Evolutionary conservation across 1,140 invertebrate genomes (phyloP).

Genomic region (Hylyphantes graminicola): DNA sequence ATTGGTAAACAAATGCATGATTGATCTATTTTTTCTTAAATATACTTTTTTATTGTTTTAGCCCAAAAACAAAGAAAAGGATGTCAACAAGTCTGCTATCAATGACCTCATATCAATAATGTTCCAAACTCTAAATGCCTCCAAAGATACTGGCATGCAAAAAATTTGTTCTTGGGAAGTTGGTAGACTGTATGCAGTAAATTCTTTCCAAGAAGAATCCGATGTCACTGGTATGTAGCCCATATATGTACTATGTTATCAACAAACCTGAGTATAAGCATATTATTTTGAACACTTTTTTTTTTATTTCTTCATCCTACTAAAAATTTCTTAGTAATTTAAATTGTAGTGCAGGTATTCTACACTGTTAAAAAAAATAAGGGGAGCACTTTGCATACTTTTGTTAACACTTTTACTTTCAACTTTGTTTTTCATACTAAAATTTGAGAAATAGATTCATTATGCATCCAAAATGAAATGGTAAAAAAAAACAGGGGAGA

Average conservation of each 20-base stretch:
- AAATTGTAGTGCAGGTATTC: too few species aligned
- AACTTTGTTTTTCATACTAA: too few species aligned
- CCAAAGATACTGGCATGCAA: slow-evolving; percentile 40
- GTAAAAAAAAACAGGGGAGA: too few species aligned
- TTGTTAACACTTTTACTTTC: too few species aligned
- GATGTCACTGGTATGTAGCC: slow-evolving; percentile 26
- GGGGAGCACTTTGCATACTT: too few species aligned
- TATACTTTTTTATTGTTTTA: background rate
- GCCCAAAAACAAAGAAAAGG: slow-evolving; percentile 20
- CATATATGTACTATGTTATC: background rate
- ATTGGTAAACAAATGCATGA: too few species aligned
- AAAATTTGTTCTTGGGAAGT: slow-evolving; percentile 54
- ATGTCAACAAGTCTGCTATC: background rate
- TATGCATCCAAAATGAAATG: too few species aligned
- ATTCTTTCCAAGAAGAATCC: slow-evolving; percentile 35
- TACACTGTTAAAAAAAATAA: too few species aligned
- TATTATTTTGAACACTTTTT: background rate
- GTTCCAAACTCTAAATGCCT: slow-evolving; percentile 44
- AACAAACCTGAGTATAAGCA: too few species aligned
- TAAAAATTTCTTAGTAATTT: slow-evolving; percentile 1
- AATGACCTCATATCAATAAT: slow-evolving; percentile 47
- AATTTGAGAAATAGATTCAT: too few species aligned
- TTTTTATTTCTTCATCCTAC: background rate
- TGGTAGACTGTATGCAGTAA: slow-evolving; percentile 46
- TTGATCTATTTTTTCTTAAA: too few species aligned